Evolutionary conservation across 2,113 vertebrate genomes (phyloP).

Genomic region (Mastomys natalensis): DNA sequence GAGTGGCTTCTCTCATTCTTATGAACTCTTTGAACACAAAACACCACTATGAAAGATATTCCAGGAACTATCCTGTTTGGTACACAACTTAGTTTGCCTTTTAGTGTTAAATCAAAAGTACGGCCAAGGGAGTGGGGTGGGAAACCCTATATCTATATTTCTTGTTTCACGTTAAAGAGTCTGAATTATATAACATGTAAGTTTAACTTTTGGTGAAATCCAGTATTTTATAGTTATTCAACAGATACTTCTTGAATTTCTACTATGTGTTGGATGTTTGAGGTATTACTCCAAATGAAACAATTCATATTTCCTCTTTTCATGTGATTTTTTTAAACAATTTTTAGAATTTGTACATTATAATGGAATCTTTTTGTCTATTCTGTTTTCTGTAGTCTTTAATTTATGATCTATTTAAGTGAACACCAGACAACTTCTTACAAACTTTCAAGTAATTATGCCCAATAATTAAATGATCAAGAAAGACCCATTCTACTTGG

Average conservation of each 20-base stretch:
- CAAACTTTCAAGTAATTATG: constrained; percentile 61
- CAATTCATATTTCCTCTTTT: neutral
- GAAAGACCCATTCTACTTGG: constrained; percentile 58
- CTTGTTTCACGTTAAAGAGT: neutral
- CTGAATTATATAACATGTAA: neutral
- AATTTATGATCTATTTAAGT: constrained; percentile 17
- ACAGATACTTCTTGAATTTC: neutral
- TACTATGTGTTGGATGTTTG: neutral
- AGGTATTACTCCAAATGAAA: neutral
- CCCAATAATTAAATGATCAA: constrained; percentile 66
- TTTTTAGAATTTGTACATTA: constrained; percentile 10
- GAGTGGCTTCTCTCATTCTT: neutral
- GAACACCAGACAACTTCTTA: constrained; percentile 10
- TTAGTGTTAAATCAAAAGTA: neutral
- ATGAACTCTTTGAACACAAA: neutral
- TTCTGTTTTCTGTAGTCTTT: neutral
- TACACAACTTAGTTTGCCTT: neutral
- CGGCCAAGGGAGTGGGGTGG: too few species aligned
- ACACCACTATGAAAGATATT: neutral
- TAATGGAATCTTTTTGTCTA: neutral
- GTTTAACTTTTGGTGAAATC: constrained; percentile 8
- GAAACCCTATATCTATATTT: neutral
- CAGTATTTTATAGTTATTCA: neutral
- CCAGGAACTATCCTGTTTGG: neutral
- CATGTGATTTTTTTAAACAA: neutral